Base-by-base conservation (phyloP, 2,797 vertebrate genomes). In the Pseudopleuronectes americanus region DNA sequence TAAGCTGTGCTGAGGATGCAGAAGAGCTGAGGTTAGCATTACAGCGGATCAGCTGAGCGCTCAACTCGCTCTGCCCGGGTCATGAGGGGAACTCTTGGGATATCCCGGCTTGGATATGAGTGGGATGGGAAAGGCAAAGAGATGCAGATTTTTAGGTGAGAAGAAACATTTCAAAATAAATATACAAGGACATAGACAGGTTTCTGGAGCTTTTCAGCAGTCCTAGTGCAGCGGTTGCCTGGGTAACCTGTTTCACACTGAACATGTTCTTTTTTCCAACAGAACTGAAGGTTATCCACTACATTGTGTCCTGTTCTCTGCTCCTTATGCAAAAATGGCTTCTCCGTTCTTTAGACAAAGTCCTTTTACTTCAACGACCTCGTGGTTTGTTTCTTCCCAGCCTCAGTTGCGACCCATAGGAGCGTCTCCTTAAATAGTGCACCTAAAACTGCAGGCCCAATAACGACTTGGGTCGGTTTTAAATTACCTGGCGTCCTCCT, bases 221-320 rank as follows among this genome's bases (percentile, higher is more conserved):
- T 68, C 52, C 62, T 66, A 33, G 23, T 75, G 76, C 79, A 90
- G 83, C 87, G 78, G 93, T 94, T 95, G 93, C 93, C 92, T 82
- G 84, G 92, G 94, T 91, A 93, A 95, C 93, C 57, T 71, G 59
- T 71, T 68, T 48, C 83, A 76, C 70, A 53, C 49, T 62, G 63
- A 83, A 85, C 87, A 81, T 43, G 41, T 81, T 73, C 80, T 75
- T 64, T 71, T 74, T 74, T 68, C 80, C 58, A 68, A 62, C 51
- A 52, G 76, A 74, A 74, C 51, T 81, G 86, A 90, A 88, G 83
- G 86, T 89, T 88, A 81, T 81, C 69, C 45, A 51, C 79, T 41
- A 84, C 67, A 64, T 78, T 71, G 61, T 83, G 68, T 76, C 63
- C 54, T 77, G 45, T 55, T 63, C 43, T 58, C 64, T 73, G 8